Conservation (phyloP, 1,140 invertebrate species). For the Drosophila biarmipes region DNA sequence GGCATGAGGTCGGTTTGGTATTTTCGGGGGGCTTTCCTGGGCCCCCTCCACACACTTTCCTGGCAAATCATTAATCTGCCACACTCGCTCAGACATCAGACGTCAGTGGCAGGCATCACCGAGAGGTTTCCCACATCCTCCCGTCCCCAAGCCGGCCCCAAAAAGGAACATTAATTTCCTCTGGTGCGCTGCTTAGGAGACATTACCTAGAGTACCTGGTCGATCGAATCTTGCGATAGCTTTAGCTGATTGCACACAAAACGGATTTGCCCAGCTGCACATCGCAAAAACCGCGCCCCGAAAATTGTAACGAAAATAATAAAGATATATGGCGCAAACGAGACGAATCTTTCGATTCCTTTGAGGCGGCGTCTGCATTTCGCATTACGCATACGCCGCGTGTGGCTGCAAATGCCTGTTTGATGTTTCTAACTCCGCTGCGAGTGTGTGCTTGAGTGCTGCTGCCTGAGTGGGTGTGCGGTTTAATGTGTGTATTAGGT, state of each 20-base stretch:
- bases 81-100: conserved; percentile 65
- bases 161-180: conserved; percentile 82
- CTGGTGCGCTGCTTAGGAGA: conserved; percentile 43
- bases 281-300: conserved; percentile 9
- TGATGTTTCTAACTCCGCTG: conserved; percentile 59
- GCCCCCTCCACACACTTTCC: conserved; percentile 42
- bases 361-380: conserved; percentile 53
- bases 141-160: conserved; percentile 29
- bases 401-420: conserved; percentile 56
- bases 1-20: conserved; percentile 29
- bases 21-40: conserved; percentile 7
- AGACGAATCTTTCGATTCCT: conserved; percentile 43
- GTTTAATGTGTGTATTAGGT: conserved; percentile 31
- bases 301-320: conserved; percentile 3
- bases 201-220: conserved; percentile 66
- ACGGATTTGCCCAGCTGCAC: conserved; percentile 40
- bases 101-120: conserved; percentile 67
- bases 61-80: conserved; percentile 76
- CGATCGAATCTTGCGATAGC: conserved; percentile 63
- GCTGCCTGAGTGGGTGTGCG: conserved; percentile 5
- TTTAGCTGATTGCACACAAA: conserved; percentile 68
- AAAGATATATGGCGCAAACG: conserved; percentile 18
- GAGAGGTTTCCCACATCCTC: conserved; percentile 22
- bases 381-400: conserved; percentile 79
- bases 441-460: conserved; percentile 10